Base-by-base conservation (phyloP, 2,797 vertebrate genomes). In the Phalloptychus januarius region DNA sequence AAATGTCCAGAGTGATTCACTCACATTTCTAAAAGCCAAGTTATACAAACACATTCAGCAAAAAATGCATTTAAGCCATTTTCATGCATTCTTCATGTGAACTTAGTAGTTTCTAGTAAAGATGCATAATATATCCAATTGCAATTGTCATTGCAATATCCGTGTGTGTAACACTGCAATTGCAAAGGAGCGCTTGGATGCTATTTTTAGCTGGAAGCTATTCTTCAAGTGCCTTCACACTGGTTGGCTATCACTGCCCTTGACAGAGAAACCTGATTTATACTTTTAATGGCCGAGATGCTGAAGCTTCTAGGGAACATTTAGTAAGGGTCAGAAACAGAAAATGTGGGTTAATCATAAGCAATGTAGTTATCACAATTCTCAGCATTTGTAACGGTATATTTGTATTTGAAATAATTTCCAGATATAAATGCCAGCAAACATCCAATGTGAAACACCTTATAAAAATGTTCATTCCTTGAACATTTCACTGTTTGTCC, bases 1-100 rank as follows among this genome's bases (percentile, higher is more conserved):
- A 83, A 79, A 87, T 74, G 88, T 89, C 77, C 79, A 85, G 84
- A 87, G 77, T 86, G 79, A 90, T 82, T 89, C 67, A 70, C 76
- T 81, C 80, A 18, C 86, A 86, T 83, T 63, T 76, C 46, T 73
- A 25, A 81, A 79, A 84, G 76, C 54, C 81, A 28, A 74, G 77
- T 78, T 75, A 84, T 76, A 79, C 76, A 80, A 78, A 84, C 65
- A 86, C 54, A n/a, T 44, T 45, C 40, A 78, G 79, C 73, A 78
- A 79, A 20, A 79, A 28, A 86, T 72, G 31, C 56, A 71, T 77
- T 74, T 50, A 23, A 76, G 81, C 80, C 75, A 81, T 69, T 54
- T 73, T 74, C 42, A 80, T 67, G 25, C 73, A 78, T 82, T 73
- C 15, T 40, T 67, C 1, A 23, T 38, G 63, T 48, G 65, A 80